Evolutionary conservation across 2,888 invertebrate genomes (phyloP).

Genomic region (Frankliniella intonsa): DNA sequence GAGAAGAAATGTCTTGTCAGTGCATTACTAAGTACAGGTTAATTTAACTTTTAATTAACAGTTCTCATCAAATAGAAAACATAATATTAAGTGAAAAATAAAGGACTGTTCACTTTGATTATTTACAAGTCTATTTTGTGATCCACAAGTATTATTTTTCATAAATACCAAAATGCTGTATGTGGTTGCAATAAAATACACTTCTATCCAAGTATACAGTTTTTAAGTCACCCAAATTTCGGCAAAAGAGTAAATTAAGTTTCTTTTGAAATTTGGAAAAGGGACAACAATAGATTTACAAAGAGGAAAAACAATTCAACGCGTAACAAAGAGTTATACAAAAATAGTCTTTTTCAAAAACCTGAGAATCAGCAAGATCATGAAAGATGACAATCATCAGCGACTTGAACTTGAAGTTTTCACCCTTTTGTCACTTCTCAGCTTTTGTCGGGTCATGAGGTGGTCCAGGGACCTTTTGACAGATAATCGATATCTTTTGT

Average conservation of each 20-base stretch:
- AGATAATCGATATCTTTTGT: neutral
- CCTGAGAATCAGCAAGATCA: no score
- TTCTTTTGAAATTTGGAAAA: neutral
- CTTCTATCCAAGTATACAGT: no score
- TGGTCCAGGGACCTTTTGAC: neutral
- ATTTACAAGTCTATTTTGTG: neutral
- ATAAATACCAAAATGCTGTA: neutral
- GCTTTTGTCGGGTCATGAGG: neutral
- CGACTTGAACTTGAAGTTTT: neutral
- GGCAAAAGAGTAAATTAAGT: no score
- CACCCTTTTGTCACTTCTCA: neutral
- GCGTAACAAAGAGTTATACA: neutral
- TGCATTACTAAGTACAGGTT: constrained; percentile 3
- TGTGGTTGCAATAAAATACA: no score
- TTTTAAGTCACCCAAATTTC: no score
- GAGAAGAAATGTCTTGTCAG: neutral
- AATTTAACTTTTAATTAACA: neutral
- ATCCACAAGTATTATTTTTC: neutral
- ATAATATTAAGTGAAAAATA: neutral
- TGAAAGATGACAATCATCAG: neutral
- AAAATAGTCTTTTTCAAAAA: neutral
- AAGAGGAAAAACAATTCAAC: neutral
- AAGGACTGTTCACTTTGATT: neutral
- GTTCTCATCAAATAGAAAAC: neutral
- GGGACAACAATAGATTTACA: neutral